phyloP scores from a whole-genome alignment of 2,888 invertebrate genomes.

The Antheraea assamensis region DNA sequence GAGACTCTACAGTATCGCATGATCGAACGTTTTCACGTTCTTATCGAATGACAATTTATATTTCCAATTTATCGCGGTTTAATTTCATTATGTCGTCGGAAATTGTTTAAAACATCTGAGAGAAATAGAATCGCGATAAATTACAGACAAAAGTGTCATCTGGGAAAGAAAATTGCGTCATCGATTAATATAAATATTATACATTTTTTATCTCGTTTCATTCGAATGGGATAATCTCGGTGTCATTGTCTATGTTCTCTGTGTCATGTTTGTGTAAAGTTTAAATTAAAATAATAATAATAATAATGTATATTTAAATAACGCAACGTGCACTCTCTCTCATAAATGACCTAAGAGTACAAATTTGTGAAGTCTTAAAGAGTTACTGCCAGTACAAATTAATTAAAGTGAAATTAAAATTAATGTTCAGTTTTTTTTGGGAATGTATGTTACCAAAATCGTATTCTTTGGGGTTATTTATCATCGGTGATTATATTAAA shows the following conservation, averaged over 20 bases:
- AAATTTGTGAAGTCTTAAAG: conserved; percentile 77
- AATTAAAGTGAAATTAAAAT: conserved; percentile 53
- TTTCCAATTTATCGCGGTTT: background rate
- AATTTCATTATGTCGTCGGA: background rate
- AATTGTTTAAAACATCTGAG: background rate
- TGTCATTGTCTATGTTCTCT: conserved; percentile 64
- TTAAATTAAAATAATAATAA: conserved; percentile 29
- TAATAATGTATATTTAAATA: conserved; percentile 46
- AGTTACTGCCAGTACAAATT: conserved; percentile 81
- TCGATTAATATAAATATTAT: conserved; percentile 8
- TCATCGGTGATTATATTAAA: conserved; percentile 65
- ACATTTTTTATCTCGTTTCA: conserved; percentile 40
- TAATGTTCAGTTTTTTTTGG: conserved; percentile 63
- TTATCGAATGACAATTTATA: background rate
- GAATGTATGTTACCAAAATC: conserved; percentile 77
- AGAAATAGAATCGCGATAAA: background rate
- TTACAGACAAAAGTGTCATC: background rate
- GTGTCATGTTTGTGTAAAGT: conserved; percentile 69
- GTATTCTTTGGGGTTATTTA: conserved; percentile 66
- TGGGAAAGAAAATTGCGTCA: background rate
- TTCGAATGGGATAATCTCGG: conserved; percentile 60
- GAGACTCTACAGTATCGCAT: background rate
- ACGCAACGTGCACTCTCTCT: conserved; percentile 59
- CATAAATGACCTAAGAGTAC: conserved; percentile 75
- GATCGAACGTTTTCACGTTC: background rate